phyloP scores from a whole-genome alignment of 2,113 vertebrate genomes.

The Axis porcinus region DNA sequence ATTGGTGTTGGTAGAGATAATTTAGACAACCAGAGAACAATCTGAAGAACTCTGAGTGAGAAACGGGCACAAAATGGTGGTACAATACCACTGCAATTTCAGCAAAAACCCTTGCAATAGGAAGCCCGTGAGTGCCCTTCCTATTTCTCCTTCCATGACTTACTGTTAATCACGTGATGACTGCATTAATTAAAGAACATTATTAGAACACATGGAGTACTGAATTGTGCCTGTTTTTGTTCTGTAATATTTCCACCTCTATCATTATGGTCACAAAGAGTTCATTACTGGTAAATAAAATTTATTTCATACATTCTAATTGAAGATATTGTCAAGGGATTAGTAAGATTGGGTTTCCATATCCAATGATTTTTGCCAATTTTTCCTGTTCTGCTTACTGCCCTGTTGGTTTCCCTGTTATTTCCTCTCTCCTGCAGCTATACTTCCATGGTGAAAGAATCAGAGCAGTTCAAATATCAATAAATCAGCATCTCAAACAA shows the following conservation, averaged over 20 bases:
- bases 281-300: conserved; percentile 73
- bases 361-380: conserved; percentile 74
- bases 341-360: conserved; percentile 45
- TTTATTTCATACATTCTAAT: conserved; percentile 72
- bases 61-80: neutral
- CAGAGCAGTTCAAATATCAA: neutral
- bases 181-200: conserved; percentile 38
- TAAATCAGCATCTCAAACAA: conserved; percentile 18
- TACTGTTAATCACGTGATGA: neutral
- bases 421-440: conserved; percentile 58
- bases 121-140: neutral
- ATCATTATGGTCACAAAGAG: conserved; percentile 43
- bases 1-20: neutral
- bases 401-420: conserved; percentile 73
- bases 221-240: neutral
- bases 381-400: conserved; percentile 67
- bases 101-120: neutral
- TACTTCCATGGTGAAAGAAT: neutral
- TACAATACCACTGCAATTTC: neutral
- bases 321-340: conserved; percentile 63
- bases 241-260: conserved; percentile 51
- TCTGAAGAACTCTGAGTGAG: neutral
- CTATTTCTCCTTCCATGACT: neutral
- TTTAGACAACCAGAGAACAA: neutral
- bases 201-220: neutral